phyloP scores from a whole-genome alignment of 2,888 invertebrate genomes.

The Drosophila paranaensis region DNA sequence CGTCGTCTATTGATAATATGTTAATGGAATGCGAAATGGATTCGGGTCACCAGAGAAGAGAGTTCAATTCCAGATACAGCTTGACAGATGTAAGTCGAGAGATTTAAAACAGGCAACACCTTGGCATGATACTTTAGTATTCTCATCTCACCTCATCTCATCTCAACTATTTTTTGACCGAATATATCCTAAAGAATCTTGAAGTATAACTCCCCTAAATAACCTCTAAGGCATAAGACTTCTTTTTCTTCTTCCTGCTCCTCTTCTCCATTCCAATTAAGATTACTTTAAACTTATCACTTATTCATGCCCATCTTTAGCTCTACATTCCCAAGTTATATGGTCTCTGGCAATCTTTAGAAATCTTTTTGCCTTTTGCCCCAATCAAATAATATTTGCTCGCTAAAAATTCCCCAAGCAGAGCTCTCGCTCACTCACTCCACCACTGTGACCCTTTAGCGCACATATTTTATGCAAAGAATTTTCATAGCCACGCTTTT shows the following conservation, averaged over 20 bases:
- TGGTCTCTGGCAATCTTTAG: constrained; percentile 20
- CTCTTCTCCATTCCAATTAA: not conserved
- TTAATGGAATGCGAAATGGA: not conserved
- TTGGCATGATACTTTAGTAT: too few species aligned
- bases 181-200: too few species aligned
- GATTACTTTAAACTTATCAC: not conserved
- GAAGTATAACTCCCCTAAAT: too few species aligned
- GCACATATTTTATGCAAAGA: constrained; percentile 53
- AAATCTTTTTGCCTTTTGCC: not conserved
- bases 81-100: too few species aligned
- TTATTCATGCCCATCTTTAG: constrained; percentile 7
- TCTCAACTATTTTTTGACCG: too few species aligned
- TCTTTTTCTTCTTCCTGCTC: not conserved
- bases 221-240: not conserved
- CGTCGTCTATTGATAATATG: constrained; percentile 12
- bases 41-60: not conserved
- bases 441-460: not conserved
- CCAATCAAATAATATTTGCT: constrained; percentile 33
- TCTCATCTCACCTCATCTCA: too few species aligned
- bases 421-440: not conserved
- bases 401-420: constrained; percentile 26
- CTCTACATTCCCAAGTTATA: constrained; percentile 1
- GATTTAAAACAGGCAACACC: too few species aligned
- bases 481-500: constrained; percentile 53
- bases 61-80: too few species aligned